phyloP scores from a whole-genome alignment of 1,140 invertebrate genomes.

The Maconellicoccus hirsutus region DNA sequence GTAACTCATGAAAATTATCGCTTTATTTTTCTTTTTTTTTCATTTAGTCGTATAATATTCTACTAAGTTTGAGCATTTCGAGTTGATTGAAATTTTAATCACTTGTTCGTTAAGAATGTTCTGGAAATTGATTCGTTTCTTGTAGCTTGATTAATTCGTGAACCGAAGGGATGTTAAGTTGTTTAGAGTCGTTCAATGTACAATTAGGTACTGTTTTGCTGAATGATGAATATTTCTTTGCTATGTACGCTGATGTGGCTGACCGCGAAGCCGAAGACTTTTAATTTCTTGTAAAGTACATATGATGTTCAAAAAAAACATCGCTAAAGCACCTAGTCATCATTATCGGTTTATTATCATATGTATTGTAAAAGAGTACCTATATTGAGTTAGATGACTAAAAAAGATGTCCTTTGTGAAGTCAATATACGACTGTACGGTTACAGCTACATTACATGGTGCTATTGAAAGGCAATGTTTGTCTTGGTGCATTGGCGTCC shows the following conservation, averaged over 20 bases:
- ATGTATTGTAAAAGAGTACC: not conserved
- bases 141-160: not conserved
- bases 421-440: not conserved
- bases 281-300: too few relatives aligned
- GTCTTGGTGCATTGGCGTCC: not conserved
- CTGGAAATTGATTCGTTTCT: not conserved
- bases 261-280: too few relatives aligned
- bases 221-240: too few relatives aligned
- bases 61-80: not conserved
- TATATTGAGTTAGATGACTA: not conserved
- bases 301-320: too few relatives aligned
- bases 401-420: not conserved
- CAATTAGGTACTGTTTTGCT: not conserved
- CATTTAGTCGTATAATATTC: not conserved
- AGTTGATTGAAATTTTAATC: slow-evolving; percentile 3
- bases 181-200: not conserved
- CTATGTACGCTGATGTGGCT: too few relatives aligned
- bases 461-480: not conserved
- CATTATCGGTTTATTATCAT: not conserved
- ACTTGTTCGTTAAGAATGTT: not conserved
- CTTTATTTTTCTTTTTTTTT: not conserved
- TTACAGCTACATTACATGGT: not conserved
- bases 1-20: not conserved
- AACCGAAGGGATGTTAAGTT: not conserved
- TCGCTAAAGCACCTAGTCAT: not conserved